Evolutionary conservation across 2,888 invertebrate species (phyloP), one percentile per base, ranked within the genome.

Genomic region (Stenichneumon culpator): DNA sequence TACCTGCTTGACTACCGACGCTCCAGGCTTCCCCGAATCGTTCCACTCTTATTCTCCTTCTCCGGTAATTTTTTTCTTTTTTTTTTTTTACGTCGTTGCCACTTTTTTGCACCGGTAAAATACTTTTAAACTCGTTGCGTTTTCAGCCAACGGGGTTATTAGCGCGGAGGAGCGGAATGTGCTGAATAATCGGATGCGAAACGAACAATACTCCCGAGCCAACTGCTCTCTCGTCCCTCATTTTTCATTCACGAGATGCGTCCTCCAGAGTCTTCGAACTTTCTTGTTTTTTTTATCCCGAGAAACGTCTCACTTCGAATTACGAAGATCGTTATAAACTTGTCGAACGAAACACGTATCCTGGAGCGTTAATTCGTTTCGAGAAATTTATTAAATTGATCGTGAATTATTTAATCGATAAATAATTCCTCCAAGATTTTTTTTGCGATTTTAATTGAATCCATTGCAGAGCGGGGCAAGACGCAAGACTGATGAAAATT

Each of bases 1-100:
- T 93, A 93, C 92, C 90, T 92, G 91, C 89, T 89, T 90, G 90
- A 91, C 91, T 93, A 91, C 90, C 89, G 79, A 82, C 90, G 88
- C 88, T 63, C 36, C 16, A 75, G 44, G 36, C 52, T 69, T 68
- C 32, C 78, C 69, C 68, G 57, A 60, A 28, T 39, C 69, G 11
- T 50, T 52, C 74, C 47, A 47, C 81, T 70, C 79, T 19, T 52
- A 50, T 32, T 65, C 65, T 32, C 28, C 47, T 72, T 63, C 79
- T 32, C 72, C 50, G 47, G 16, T 47, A 73, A 28, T 65, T 19
- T 70, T 63, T 16, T 60, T 28, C 22, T 70, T 70, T 70, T 63
- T 16, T 60, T 25, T 14, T 77, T 70, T 60, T 77, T 68, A 60
- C 54, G 36, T 88, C 84, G 82, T 79, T 80, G 68, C 85, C 79